Conservation (phyloP, 1,140 invertebrate genomes). For the Plectus sambesii region DNA sequence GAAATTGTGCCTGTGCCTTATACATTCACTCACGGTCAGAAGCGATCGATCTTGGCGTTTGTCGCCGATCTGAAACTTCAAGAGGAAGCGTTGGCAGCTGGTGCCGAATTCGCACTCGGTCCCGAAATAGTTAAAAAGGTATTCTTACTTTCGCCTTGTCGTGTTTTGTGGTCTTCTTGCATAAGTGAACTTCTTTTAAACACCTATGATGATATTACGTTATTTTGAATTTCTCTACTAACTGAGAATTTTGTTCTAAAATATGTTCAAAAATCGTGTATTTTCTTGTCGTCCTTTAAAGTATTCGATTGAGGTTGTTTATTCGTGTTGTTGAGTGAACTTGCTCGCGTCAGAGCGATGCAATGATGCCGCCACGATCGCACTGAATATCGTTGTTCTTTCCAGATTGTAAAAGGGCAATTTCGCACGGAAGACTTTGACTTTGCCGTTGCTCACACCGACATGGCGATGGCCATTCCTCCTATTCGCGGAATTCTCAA, state of each 20-base stretch:
- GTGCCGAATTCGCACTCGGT: constrained; percentile 41
- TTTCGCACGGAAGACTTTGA: constrained; percentile 42
- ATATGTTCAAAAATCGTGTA: constrained; percentile 18
- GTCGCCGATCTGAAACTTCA: constrained; percentile 27
- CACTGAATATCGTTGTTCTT: too few relatives aligned
- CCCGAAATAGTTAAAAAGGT: constrained; percentile 41
- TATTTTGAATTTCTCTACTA: too few relatives aligned
- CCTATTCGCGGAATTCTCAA: constrained; percentile 38
- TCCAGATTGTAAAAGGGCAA: constrained; percentile 42
- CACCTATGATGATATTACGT: too few relatives aligned
- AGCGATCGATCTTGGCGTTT: constrained; percentile 42
- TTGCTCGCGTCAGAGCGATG: too few relatives aligned
- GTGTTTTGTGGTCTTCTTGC: too few relatives aligned
- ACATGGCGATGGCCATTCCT: constrained; percentile 33
- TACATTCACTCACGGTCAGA: constrained; percentile 40
- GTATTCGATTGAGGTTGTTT: too few relatives aligned
- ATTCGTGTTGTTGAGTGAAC: too few relatives aligned
- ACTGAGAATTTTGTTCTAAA: constrained; percentile 7
- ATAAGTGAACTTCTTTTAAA: too few relatives aligned
- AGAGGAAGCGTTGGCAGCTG: constrained; percentile 32
- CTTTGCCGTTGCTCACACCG: constrained; percentile 41
- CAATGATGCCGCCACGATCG: too few relatives aligned
- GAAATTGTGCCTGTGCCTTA: constrained; percentile 38
- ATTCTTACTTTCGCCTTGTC: too few relatives aligned
- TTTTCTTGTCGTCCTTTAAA: too few relatives aligned